Evolutionary conservation across 2,797 vertebrate genomes (phyloP).

Genomic region (Potorous gilbertii): DNA sequence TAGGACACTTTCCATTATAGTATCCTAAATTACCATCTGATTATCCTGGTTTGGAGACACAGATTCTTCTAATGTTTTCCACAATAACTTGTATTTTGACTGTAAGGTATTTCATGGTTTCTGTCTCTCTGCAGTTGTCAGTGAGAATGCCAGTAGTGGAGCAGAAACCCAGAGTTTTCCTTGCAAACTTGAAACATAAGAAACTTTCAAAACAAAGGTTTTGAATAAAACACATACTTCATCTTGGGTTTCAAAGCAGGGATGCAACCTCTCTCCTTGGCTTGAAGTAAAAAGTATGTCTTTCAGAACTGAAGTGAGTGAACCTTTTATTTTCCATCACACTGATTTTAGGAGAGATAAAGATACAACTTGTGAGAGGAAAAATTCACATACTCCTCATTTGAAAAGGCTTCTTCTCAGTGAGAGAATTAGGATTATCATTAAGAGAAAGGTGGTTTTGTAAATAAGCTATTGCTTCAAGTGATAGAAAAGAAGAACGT

Average conservation of each 20-base stretch:
- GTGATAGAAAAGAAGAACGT: neutral
- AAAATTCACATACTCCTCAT: slow-evolving; percentile 52
- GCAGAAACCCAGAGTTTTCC: slow-evolving; percentile 65
- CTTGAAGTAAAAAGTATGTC: slow-evolving; percentile 76
- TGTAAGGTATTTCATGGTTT: slow-evolving; percentile 3
- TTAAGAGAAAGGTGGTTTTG: neutral
- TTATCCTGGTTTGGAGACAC: neutral
- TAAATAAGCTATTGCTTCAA: neutral
- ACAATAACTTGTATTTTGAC: slow-evolving; percentile 31
- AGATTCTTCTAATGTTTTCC: neutral
- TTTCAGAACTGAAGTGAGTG: slow-evolving; percentile 52
- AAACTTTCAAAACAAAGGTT: slow-evolving; percentile 68
- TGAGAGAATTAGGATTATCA: neutral
- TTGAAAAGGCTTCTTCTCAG: neutral
- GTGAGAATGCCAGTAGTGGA: slow-evolving; percentile 61
- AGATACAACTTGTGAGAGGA: slow-evolving; percentile 57
- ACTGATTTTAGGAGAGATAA: slow-evolving; percentile 70
- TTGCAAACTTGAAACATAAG: slow-evolving; percentile 68
- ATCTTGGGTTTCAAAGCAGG: slow-evolving; percentile 73
- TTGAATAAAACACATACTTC: slow-evolving; percentile 74
- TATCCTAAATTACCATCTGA: neutral
- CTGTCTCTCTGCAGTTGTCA: slow-evolving; percentile 61
- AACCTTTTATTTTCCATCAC: slow-evolving; percentile 69
- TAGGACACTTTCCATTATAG: neutral
- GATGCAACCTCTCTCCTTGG: slow-evolving; percentile 67